Base-by-base conservation (phyloP, 2,888 invertebrate genomes). In the Drosophila emarginata region DNA sequence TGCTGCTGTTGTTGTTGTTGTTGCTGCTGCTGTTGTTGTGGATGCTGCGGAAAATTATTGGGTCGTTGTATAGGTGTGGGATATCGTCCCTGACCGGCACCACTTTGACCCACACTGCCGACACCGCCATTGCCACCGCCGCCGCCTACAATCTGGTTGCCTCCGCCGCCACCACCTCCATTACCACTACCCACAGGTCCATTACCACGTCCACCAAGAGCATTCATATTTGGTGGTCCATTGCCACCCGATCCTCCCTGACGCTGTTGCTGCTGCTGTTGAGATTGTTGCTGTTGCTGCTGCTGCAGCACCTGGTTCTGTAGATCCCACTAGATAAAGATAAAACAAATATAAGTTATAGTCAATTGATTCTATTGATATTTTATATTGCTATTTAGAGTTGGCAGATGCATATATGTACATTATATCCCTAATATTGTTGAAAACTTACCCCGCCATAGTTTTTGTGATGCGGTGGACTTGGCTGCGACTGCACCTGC, bases 381-480 rank as follows among this genome's bases (percentile, higher is more conserved):
- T n/a, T n/a, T n/a, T n/a, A n/a, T n/a, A n/a, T n/a, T n/a, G n/a
- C 26, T 26, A 5, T 26, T 26, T 26, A 4, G 6, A 26, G 26
- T 5, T 4, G 26, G 6, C 26, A 5, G n/a, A n/a, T n/a, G n/a
- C 4, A 26, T 5, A 5, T 26, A 26, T 6, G 5, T 26, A 1
- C 6, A 21, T 37, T 37, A 32, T 14, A 52, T 40, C 21, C 36
- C 15, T 28, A 23, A 18, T 36, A 28, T 63, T 5, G 59, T 50
- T 15, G 45, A 39, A 45, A 68, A 91, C 91, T 91, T 87, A 92
- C 92, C 78, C 89, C 90, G 64, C 90, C 91, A 79, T 92, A 92
- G 72, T 89, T 91, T 77, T 92, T 92, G 81, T 92, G 92, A 75
- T 92, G 92, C 67, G 92, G 92, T 77, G 92, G 92, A 86, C 92